phyloP scores from a whole-genome alignment of 1,140 invertebrate genomes.

The Aphis craccivora region DNA sequence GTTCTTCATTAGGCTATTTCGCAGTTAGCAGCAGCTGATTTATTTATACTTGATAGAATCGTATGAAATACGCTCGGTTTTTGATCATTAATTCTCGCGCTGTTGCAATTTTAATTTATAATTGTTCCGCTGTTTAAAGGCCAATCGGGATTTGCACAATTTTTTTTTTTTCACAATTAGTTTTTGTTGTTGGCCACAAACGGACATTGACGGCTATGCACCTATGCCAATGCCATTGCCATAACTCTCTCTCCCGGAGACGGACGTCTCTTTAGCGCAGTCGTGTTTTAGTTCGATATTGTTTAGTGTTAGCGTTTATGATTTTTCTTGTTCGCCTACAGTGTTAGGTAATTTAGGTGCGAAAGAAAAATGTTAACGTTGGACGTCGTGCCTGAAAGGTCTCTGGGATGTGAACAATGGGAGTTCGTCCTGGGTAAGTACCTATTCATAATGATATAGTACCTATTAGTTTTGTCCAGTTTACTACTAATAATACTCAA shows the following conservation, averaged over 20 bases:
- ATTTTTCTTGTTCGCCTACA: not conserved
- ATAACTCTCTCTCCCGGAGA: not conserved
- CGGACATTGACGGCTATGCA: not conserved
- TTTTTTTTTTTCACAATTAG: not conserved
- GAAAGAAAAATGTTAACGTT: slow-evolving; percentile 84
- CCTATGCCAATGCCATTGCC: not conserved
- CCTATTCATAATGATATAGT: not conserved
- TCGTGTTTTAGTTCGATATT: not conserved
- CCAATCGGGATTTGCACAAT: not conserved
- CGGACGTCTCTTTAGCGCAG: not conserved
- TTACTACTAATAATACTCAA: not conserved
- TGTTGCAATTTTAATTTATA: not conserved
- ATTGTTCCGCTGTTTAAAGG: not conserved
- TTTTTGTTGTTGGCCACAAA: not conserved
- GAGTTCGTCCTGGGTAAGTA: slow-evolving; percentile 93
- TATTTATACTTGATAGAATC: not conserved
- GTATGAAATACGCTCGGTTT: slow-evolving; percentile 20
- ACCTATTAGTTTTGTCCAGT: not conserved
- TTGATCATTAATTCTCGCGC: not conserved
- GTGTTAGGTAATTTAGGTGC: not conserved
- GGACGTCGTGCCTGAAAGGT: slow-evolving; percentile 93
- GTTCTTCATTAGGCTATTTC: slow-evolving; percentile 52
- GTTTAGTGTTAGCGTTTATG: not conserved
- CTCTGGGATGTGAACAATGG: slow-evolving; percentile 95
- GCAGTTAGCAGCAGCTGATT: slow-evolving; percentile 57